phyloP scores from a whole-genome alignment of 2,888 invertebrate species.

The Coronaproctus castanopsis region DNA sequence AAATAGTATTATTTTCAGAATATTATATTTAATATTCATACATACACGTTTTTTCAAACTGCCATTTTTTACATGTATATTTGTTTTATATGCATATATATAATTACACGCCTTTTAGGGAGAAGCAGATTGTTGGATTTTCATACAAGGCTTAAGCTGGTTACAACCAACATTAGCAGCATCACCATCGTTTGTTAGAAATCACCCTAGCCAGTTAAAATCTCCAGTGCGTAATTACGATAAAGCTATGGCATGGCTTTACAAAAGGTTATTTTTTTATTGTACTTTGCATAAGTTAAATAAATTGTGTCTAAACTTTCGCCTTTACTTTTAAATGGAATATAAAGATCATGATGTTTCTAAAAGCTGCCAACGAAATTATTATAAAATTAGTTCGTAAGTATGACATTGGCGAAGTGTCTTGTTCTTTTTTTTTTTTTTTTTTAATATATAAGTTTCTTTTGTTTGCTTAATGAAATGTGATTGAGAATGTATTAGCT shows the following conservation, averaged over 20 bases:
- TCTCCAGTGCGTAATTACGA: slow-evolving; percentile 30
- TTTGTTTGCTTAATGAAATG: no score
- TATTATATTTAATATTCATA: not conserved
- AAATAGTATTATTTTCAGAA: no score
- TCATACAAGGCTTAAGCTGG: slow-evolving; percentile 39
- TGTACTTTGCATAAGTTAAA: not conserved
- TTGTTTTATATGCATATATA: no score
- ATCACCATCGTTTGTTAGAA: slow-evolving; percentile 27
- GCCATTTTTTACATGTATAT: not conserved
- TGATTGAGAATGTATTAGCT: no score
- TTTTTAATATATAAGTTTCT: no score
- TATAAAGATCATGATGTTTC: no score
- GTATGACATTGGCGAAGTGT: not conserved
- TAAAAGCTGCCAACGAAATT: no score
- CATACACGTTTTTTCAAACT: not conserved
- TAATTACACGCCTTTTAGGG: slow-evolving; percentile 26
- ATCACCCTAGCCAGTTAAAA: slow-evolving; percentile 27
- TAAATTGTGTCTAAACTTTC: no score
- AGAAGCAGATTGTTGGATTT: slow-evolving; percentile 32
- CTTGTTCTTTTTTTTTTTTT: no score
- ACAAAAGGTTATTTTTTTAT: slow-evolving; percentile 28
- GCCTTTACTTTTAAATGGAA: no score
- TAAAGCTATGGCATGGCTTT: slow-evolving; percentile 34
- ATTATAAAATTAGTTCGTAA: no score
- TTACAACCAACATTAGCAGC: slow-evolving; percentile 33